Base-by-base conservation (phyloP, 1,140 invertebrate genomes). In the Solen grandis region DNA sequence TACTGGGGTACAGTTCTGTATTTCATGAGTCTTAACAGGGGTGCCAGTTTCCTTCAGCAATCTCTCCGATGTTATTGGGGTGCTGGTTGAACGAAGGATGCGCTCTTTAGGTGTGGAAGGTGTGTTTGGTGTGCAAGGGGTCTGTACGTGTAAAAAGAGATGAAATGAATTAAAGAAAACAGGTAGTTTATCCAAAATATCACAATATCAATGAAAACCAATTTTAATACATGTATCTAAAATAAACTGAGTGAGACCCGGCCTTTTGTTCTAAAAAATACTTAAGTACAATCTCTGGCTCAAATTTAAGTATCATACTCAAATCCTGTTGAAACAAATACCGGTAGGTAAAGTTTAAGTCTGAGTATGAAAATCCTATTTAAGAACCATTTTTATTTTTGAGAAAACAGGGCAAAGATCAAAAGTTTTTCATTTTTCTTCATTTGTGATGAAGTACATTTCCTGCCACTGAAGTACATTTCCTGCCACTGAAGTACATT, bases 101-200 rank as follows among this genome's bases (percentile, higher is more conserved):
- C 60, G 41, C 4, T 41, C 22, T 22, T 31, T 55, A 19, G 60
- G 74, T 8, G 60, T 76, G 13, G 35, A 29, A 27, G 74, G 74
- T 25, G 74, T 76, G 16, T 65, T 54, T 8, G 70, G 70, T 27
- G 70, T 73, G 16, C 10, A 41, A 3, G 70, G 70, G 5, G 70
- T 73, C 70, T 46, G 41, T 8, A 46, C 19, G 41, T 8, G 41
- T 10, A 10, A 46, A 46, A 46, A 19, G 19, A 46, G 8, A 46
- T 46, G 8, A 46, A 46, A n/a, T n/a, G n/a, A n/a, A n/a, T n/a
- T 70, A 54, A 2, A 14, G 59, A 14, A 55, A 55, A 55, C 27
- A 55, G 5, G 27, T 55, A 8, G 19, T 22, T 55, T 5, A 4
- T 22, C 27, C 27, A 55, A 5, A 55, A 55, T 22, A 8, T 55